A percentile compares a stretch with the other conserved stretches of the same genome.
These are phyloP conservation scores for Anthrax anthrax DNA, from an alignment of 2,888 invertebrate species.

Conservation along the genomic window DNA sequence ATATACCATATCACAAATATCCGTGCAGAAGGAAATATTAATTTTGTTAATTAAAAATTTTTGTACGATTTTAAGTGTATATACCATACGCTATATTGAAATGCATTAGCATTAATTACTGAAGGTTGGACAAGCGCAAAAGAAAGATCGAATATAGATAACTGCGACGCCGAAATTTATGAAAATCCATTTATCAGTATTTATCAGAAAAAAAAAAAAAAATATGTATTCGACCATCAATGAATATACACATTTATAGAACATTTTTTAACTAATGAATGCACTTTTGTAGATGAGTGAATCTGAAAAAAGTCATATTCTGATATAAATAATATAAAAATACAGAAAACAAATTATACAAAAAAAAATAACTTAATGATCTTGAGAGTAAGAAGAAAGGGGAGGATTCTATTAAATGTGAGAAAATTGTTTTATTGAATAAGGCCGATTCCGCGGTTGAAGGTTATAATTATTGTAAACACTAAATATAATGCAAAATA, in stretches of 20 bases:
- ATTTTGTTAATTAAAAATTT: constrained; percentile 6
- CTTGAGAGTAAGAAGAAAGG: background rate
- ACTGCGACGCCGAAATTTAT: constrained; percentile 3
- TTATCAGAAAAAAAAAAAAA: constrained; percentile 2
- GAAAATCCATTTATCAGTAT: constrained; percentile 6
- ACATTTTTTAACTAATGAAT: constrained; percentile 3
- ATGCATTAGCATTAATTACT: constrained; percentile 8
- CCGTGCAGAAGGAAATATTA: constrained; percentile 4
- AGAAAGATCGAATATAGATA: constrained; percentile 2
- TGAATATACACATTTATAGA: too few species aligned
- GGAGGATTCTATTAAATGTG: background rate
- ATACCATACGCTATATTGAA: background rate
- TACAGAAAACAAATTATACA: background rate
- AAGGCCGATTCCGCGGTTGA: too few species aligned
- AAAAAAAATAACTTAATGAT: background rate
- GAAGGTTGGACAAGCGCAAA: constrained; percentile 1
- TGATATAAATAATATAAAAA: too few species aligned
- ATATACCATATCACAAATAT: background rate
- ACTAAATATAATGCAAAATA: too few species aligned
- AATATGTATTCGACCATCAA: too few species aligned
- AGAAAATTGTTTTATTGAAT: background rate
- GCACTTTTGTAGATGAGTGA: constrained; percentile 1
- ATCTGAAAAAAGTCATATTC: background rate
- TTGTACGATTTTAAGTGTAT: background rate
- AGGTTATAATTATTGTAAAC: too few species aligned